A percentile compares a stretch with the other conserved stretches of the same genome.
Conservation (phyloP, 2,797 vertebrate genomes). For the Pangasius larnaudii region DNA sequence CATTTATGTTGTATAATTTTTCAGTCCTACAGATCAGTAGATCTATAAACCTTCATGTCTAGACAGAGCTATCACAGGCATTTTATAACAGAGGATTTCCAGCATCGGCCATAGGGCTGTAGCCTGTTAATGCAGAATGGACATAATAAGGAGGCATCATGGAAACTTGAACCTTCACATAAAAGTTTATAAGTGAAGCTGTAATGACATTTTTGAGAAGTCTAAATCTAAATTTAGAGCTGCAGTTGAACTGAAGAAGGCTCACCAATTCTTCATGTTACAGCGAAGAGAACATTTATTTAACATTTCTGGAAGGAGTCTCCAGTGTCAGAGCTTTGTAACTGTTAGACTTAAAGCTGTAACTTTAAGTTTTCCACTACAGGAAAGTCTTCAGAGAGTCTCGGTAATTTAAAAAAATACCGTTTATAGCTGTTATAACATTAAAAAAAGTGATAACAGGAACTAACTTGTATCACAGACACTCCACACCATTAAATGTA, state of each 20-base stretch:
- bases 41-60: neutral
- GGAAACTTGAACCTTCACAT: neutral
- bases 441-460: neutral
- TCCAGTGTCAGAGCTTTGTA: neutral
- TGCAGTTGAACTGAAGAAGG: neutral
- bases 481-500: neutral
- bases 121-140: neutral
- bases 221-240: neutral
- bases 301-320: neutral
- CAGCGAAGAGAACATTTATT: neutral
- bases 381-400: neutral
- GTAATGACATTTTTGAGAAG: neutral
- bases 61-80: neutral
- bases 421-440: neutral
- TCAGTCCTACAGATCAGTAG: neutral
- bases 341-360: neutral
- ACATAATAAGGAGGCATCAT: neutral
- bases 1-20: neutral
- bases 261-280: neutral
- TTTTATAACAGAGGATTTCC: neutral
- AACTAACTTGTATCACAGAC: neutral
- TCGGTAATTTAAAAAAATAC: neutral
- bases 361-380: neutral
- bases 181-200: neutral
- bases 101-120: neutral